These are phyloP conservation scores for Coturnix japonica DNA, from an alignment of 2,113 vertebrate species.

Conservation along the genomic window DNA sequence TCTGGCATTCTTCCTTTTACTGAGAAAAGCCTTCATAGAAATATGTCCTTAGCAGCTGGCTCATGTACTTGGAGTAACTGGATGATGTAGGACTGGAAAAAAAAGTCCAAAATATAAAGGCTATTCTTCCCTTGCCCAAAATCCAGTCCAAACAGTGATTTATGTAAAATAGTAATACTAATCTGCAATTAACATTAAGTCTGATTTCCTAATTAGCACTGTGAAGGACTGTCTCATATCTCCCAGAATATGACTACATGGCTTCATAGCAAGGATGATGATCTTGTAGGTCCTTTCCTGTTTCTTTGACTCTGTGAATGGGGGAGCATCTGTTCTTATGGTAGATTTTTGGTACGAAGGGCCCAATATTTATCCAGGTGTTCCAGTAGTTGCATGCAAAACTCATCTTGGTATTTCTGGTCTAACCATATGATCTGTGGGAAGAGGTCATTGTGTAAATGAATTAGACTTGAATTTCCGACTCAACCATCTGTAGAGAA, in stretches of 20 bases:
- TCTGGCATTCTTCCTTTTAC: not conserved
- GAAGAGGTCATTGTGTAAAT: not conserved
- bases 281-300: too few species aligned
- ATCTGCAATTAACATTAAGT: not conserved
- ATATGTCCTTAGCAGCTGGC: fast-evolving
- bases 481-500: fast-evolving
- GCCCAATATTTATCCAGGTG: not conserved
- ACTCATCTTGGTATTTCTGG: fast-evolving
- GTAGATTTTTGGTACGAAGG: not conserved
- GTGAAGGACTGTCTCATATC: not conserved
- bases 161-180: not conserved
- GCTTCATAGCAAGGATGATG: fast-evolving
- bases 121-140: not conserved
- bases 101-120: not conserved
- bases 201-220: not conserved
- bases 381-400: not conserved
- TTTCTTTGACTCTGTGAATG: too few species aligned
- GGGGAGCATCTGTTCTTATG: fast-evolving
- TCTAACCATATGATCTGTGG: not conserved
- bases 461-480: fast-evolving
- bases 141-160: fast-evolving
- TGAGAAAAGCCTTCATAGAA: not conserved
- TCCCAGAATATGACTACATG: not conserved
- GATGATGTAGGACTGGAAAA: not conserved
- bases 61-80: not conserved